These are phyloP conservation scores for Colletes gigas DNA, from an alignment of 1,140 invertebrate genomes.

Conservation along the genomic window DNA sequence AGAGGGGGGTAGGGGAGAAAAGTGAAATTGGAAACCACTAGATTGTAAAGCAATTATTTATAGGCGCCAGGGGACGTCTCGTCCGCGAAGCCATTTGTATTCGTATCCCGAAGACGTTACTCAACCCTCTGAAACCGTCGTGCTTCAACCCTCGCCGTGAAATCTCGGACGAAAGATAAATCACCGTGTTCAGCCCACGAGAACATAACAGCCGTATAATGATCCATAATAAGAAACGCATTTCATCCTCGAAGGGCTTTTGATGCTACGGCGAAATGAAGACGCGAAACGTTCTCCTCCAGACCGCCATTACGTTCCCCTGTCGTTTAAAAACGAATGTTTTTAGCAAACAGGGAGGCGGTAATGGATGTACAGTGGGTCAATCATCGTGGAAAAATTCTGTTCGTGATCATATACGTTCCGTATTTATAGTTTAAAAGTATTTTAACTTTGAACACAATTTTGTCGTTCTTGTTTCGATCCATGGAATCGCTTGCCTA, in stretches of 20 bases:
- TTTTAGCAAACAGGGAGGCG: too few species aligned
- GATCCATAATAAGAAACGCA: conserved; percentile 50
- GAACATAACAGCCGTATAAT: conserved; percentile 37
- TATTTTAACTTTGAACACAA: too few species aligned
- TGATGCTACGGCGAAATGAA: neutral
- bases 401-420: too few species aligned
- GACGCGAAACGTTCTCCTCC: neutral
- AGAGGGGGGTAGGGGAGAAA: neutral
- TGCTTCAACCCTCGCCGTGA: neutral
- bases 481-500: too few species aligned
- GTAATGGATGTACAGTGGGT: neutral
- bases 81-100: conserved; percentile 24
- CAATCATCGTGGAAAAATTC: too few species aligned
- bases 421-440: too few species aligned
- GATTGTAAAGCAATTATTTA: conserved; percentile 36
- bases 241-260: conserved; percentile 28
- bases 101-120: neutral
- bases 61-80: neutral
- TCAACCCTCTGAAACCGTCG: neutral
- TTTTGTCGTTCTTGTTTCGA: too few species aligned
- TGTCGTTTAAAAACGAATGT: neutral
- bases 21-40: conserved; percentile 8
- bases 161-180: conserved; percentile 30
- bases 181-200: conserved; percentile 22
- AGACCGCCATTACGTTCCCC: neutral